Evolutionary conservation across 1,140 invertebrate species (phyloP).

Genomic region (Trichomalopsis sarcophagae): DNA sequence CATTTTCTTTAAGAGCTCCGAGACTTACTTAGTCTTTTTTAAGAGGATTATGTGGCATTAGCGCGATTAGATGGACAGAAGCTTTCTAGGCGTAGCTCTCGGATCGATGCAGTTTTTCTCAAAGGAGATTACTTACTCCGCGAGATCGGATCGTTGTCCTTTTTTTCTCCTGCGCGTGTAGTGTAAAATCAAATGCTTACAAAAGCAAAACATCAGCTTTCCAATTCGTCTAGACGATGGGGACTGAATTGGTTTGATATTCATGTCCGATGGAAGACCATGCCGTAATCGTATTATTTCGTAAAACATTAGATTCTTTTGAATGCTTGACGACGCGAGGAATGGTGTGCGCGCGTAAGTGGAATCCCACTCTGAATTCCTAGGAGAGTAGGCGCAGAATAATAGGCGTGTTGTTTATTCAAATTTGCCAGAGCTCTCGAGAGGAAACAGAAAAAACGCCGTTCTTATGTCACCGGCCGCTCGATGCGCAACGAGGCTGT

Average conservation of each 20-base stretch:
- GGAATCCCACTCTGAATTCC: background rate
- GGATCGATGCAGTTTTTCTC: background rate
- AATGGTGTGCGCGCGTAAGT: background rate
- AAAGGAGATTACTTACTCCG: background rate
- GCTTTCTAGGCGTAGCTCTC: background rate
- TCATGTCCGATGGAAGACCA: too few relatives aligned
- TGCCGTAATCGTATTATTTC: too few relatives aligned
- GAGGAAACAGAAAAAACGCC: background rate
- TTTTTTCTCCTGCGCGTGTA: too few relatives aligned
- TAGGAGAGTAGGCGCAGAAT: background rate
- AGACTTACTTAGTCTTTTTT: background rate
- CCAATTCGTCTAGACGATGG: too few relatives aligned
- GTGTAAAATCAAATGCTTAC: too few relatives aligned
- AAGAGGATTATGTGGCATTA: constrained; percentile 21
- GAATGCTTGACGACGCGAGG: too few relatives aligned
- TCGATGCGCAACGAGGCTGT: background rate
- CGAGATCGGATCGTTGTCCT: too few relatives aligned
- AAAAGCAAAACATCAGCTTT: too few relatives aligned
- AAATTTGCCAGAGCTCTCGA: background rate
- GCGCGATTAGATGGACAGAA: background rate
- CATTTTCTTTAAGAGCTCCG: background rate
- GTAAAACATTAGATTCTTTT: too few relatives aligned
- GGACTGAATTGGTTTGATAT: too few relatives aligned
- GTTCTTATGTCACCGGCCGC: background rate
- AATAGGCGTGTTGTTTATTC: background rate